Evolutionary conservation across 1,140 invertebrate genomes (phyloP).

Genomic region (Psix sp.): DNA sequence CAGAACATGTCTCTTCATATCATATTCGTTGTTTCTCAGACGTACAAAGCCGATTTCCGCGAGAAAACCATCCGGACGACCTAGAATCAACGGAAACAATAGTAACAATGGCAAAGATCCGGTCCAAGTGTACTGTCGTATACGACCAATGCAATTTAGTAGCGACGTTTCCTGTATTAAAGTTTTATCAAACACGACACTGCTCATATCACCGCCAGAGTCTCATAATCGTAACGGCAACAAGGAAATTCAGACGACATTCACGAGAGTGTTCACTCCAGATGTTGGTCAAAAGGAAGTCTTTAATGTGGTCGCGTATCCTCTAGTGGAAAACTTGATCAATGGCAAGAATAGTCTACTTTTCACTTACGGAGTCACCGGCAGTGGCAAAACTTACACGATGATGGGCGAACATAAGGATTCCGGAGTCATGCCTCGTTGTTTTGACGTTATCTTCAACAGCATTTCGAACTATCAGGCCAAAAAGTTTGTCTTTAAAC

Average conservation of each 20-base stretch:
- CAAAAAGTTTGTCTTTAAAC: constrained; percentile 91
- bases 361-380: constrained; percentile 97
- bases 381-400: constrained; percentile 97
- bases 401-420: constrained; percentile 90
- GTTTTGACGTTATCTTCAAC: constrained; percentile 95
- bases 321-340: constrained; percentile 89
- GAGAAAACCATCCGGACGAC: constrained; percentile 59
- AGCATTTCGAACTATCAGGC: constrained; percentile 88
- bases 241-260: constrained; percentile 86
- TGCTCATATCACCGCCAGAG: constrained; percentile 83
- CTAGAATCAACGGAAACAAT: constrained; percentile 41
- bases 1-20: background rate
- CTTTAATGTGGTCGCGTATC: constrained; percentile 90
- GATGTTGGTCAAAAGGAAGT: constrained; percentile 87
- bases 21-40: constrained; percentile 54
- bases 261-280: constrained; percentile 91
- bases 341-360: constrained; percentile 91
- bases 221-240: constrained; percentile 79
- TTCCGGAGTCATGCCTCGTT: constrained; percentile 91
- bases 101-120: constrained; percentile 78
- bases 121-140: constrained; percentile 90
- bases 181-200: constrained; percentile 82
- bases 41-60: constrained; percentile 67
- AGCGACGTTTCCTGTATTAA: constrained; percentile 84
- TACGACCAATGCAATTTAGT: constrained; percentile 84